A percentile compares a stretch with the other conserved stretches of the same genome.
phyloP scores from a whole-genome alignment of 2,113 vertebrate species.

The Cygnus atratus region DNA sequence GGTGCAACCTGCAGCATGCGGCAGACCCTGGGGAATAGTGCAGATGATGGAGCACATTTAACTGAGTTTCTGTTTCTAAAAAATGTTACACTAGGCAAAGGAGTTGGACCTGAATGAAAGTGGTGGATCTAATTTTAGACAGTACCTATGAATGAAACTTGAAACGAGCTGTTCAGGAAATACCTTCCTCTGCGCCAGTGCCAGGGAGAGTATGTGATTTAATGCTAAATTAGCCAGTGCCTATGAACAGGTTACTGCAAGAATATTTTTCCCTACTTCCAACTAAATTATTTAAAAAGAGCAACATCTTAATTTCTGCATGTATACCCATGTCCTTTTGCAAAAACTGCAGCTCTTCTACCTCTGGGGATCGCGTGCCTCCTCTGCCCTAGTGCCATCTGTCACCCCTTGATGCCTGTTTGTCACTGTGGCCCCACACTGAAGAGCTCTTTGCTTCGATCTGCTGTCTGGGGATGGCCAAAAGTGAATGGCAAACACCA shows the following conservation, averaged over 20 bases:
- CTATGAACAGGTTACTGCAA: constrained; percentile 80
- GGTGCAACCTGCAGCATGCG: constrained; percentile 20
- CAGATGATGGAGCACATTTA: constrained; percentile 56
- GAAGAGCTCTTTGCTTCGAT: not conserved
- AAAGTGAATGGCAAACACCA: not conserved
- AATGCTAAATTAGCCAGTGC: constrained; percentile 71
- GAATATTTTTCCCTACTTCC: constrained; percentile 69
- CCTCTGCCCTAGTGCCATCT: not conserved
- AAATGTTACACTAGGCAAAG: constrained; percentile 74
- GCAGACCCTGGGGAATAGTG: not conserved
- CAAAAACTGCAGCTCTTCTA: not conserved
- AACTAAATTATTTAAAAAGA: not conserved
- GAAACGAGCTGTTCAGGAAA: constrained; percentile 77
- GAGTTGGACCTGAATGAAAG: constrained; percentile 79
- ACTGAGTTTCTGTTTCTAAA: constrained; percentile 68
- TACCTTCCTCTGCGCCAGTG: constrained; percentile 69
- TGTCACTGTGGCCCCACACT: not conserved
- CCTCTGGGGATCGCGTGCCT: not conserved
- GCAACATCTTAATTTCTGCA: not conserved
- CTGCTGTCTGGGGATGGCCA: not conserved
- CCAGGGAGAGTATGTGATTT: constrained; percentile 76
- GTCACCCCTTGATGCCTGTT: not conserved
- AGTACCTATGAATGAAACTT: constrained; percentile 83
- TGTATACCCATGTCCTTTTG: not conserved
- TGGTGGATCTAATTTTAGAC: constrained; percentile 79